These are phyloP conservation scores for Entomobrya multifasciata DNA, from an alignment of 2,888 invertebrate species.

Conservation along the genomic window DNA sequence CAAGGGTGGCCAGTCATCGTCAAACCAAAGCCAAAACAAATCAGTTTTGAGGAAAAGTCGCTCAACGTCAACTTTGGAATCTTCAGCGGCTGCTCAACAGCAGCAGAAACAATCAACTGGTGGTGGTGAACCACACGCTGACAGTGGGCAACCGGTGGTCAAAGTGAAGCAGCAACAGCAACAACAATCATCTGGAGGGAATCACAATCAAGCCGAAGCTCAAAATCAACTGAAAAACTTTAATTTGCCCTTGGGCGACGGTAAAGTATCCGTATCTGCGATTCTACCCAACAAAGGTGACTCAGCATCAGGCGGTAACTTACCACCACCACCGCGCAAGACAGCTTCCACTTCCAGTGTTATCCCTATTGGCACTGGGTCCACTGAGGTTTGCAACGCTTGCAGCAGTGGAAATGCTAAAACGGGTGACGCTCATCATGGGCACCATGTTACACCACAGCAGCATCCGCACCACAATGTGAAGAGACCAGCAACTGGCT, in stretches of 20 bases:
- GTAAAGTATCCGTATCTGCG: slow-evolving; percentile 64
- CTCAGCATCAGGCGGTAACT: slow-evolving; percentile 10
- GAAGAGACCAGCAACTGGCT: slow-evolving; percentile 80
- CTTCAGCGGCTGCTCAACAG: slow-evolving; percentile 71
- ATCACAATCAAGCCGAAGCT: slow-evolving; percentile 55
- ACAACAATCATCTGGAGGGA: slow-evolving; percentile 58
- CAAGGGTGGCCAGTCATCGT: slow-evolving; percentile 42
- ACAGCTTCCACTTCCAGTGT: slow-evolving; percentile 62
- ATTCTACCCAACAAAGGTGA: slow-evolving; percentile 45
- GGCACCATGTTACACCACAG: slow-evolving; percentile 79
- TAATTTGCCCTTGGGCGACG: slow-evolving; percentile 66
- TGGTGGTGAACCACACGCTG: slow-evolving; percentile 11
- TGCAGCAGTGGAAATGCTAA: slow-evolving; percentile 68
- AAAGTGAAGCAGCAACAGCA: slow-evolving; percentile 68
- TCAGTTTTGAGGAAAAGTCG: slow-evolving; percentile 79
- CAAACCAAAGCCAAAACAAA: slow-evolving; percentile 78
- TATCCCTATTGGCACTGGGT: slow-evolving; percentile 51
- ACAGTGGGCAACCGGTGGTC: slow-evolving; percentile 49
- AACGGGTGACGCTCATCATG: slow-evolving; percentile 80
- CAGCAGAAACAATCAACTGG: slow-evolving; percentile 49
- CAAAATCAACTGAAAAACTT: slow-evolving; percentile 71
- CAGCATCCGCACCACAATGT: slow-evolving; percentile 72
- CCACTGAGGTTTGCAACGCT: slow-evolving; percentile 54
- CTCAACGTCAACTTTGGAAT: slow-evolving; percentile 79
- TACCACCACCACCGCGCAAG: slow-evolving; percentile 66